phyloP scores from a whole-genome alignment of 1,140 invertebrate species.

The Holcopasites calliopsidis region DNA sequence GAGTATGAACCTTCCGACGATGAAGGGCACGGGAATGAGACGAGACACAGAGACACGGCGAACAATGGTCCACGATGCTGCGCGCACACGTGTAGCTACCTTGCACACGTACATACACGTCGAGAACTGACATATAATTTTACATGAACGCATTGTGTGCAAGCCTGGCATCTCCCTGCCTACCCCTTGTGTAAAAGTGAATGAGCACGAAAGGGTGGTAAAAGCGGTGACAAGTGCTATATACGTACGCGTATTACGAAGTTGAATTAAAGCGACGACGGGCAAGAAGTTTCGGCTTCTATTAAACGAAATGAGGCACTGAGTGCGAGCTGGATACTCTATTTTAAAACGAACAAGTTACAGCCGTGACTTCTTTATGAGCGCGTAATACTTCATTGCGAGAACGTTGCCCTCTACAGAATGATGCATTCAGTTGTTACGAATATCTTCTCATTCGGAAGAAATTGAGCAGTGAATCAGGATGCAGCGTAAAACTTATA shows the following conservation, averaged over 20 bases:
- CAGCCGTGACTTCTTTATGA: not conserved
- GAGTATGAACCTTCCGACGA: constrained; percentile 35
- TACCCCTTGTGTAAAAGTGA: constrained; percentile 5
- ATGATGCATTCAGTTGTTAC: no score
- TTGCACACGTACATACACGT: not conserved
- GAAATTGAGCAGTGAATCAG: no score
- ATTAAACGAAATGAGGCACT: constrained; percentile 31
- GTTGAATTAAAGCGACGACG: constrained; percentile 49
- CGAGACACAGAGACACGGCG: constrained; percentile 20
- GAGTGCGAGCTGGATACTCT: not conserved
- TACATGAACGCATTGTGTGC: constrained; percentile 46
- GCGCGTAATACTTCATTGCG: not conserved
- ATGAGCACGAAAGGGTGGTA: constrained; percentile 16
- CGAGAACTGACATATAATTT: constrained; percentile 43
- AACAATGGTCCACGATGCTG: constrained; percentile 39
- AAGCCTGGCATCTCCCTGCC: not conserved
- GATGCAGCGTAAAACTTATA: no score
- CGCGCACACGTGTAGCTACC: no score
- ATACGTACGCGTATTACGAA: not conserved
- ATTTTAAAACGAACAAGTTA: not conserved
- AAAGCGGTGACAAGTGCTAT: constrained; percentile 6
- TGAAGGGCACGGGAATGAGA: constrained; percentile 37
- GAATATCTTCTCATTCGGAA: no score
- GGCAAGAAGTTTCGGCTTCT: not conserved
- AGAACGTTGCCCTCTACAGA: no score